Conservation (phyloP, 2,888 invertebrate species). For the Boloria euphrosyne region DNA sequence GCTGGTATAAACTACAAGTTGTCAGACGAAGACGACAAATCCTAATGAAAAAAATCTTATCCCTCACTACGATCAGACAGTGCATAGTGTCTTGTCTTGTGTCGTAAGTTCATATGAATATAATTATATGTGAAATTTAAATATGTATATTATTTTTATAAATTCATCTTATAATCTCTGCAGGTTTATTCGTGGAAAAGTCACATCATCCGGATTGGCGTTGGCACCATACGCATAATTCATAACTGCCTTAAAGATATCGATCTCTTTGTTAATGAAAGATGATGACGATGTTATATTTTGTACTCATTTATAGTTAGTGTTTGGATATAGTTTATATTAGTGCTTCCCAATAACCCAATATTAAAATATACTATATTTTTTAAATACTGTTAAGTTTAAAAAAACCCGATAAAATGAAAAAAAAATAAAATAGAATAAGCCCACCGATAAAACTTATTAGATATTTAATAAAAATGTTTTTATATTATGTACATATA, state of each 20-base stretch:
- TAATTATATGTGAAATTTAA: background rate
- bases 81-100: too few species aligned
- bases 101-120: conserved; percentile 2
- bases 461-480: too few species aligned
- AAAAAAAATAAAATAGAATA: too few species aligned
- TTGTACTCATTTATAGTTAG: conserved; percentile 14
- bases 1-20: background rate
- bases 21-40: conserved; percentile 2
- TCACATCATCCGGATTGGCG: too few species aligned
- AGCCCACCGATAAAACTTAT: too few species aligned
- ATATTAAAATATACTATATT: too few species aligned
- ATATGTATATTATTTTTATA: too few species aligned
- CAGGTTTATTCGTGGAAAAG: too few species aligned
- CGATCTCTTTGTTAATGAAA: background rate
- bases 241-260: conserved; percentile 4
- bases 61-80: background rate
- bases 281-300: conserved; percentile 4
- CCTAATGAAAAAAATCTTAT: background rate
- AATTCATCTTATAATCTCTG: too few species aligned
- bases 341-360: conserved; percentile 5
- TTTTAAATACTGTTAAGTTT: too few species aligned
- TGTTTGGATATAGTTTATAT: background rate
- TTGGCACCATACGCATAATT: background rate
- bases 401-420: too few species aligned
- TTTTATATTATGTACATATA: too few species aligned